A percentile compares a stretch with the other conserved stretches of the same genome.
These are phyloP conservation scores for Tribolium madens DNA, from an alignment of 1,140 invertebrate species.

Conservation along the genomic window DNA sequence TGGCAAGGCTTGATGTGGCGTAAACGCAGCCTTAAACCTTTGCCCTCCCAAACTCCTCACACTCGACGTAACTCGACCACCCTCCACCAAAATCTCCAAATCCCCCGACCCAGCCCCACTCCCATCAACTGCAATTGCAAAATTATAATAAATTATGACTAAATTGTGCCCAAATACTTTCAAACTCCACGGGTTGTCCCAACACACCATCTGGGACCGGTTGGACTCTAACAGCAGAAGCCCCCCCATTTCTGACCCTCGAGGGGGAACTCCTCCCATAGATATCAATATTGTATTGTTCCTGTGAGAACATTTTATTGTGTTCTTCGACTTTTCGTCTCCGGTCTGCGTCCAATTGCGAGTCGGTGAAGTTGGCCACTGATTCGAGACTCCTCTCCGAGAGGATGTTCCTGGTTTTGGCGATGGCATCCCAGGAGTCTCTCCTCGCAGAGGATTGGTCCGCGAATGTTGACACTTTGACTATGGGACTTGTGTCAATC, in stretches of 20 bases:
- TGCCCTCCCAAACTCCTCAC: constrained; percentile 93
- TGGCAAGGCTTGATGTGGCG: constrained; percentile 85
- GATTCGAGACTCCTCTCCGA: constrained; percentile 77
- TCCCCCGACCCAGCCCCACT: constrained; percentile 95
- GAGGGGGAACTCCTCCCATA: constrained; percentile 54
- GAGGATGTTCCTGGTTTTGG: constrained; percentile 81
- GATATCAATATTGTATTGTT: constrained; percentile 55
- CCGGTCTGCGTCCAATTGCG: constrained; percentile 67
- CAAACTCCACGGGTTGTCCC: constrained; percentile 93
- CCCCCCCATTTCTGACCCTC: constrained; percentile 65
- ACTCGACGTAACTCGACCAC: constrained; percentile 93
- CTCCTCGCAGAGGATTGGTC: constrained; percentile 72
- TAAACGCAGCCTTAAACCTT: constrained; percentile 90
- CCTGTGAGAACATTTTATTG: constrained; percentile 59
- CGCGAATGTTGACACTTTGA: constrained; percentile 76
- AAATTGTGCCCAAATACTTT: constrained; percentile 78
- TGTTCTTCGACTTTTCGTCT: constrained; percentile 57
- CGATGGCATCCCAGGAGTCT: constrained; percentile 84
- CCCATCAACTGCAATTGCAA: constrained; percentile 84
- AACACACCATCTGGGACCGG: constrained; percentile 87
- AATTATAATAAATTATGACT: neutral
- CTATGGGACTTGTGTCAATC: constrained; percentile 77
- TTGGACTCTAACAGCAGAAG: constrained; percentile 86
- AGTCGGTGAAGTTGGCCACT: constrained; percentile 74
- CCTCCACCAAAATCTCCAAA: constrained; percentile 96